Evolutionary conservation across 1,140 invertebrate species (phyloP), one percentile per base, ranked within the genome.

Genomic region (Bombus haemorrhoidalis): DNA sequence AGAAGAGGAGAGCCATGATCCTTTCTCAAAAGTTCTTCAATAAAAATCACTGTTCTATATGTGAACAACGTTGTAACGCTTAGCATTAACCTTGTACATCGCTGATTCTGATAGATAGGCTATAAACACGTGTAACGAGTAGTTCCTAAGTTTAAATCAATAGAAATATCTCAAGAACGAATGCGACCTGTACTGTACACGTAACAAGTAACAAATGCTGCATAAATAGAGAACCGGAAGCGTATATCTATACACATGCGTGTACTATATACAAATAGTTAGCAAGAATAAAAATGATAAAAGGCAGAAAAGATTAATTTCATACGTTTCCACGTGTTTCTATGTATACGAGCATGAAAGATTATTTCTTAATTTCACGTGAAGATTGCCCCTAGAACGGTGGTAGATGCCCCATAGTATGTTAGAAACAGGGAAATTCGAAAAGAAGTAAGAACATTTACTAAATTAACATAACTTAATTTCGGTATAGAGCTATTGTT

Each of bases 71-170:
- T 83, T 85, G 80, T 57, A 28, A 66, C 59, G 32, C 59, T 71
- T 86, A 84, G 47, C 83, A 89, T 90, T 89, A 83, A 89, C 86
- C 86, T 89, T 90, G 86, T 15, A 25, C 32, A 47, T 72, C 53
- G 25, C 3, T 1, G 34, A 81, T 83, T 76, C 34, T 75, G 10
- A 76, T 72, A 59, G n/a, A 64, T 39, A 28, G 32, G 32, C 71
- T 90, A 83, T 79, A 87, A 90, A 41, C 74, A 66, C 72, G 15
- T 22, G 25, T 39, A 34, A 34, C 15, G 41, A 57, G 73, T 66
- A 79, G 53, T 47, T 79, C 62, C 53, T 62, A 57, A 72, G 66
- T 66, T 82, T 59, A 80, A 85, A 81, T 88, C 88, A 64, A 89
- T 82, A 64, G 28, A 80, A 80, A 76, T 82, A 79, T 76, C 69